Percentiles rank a stretch among this genome's conserved stretches.
Conservation (phyloP, 2,797 vertebrate genomes). For the Tympanoctomys barrerae region DNA sequence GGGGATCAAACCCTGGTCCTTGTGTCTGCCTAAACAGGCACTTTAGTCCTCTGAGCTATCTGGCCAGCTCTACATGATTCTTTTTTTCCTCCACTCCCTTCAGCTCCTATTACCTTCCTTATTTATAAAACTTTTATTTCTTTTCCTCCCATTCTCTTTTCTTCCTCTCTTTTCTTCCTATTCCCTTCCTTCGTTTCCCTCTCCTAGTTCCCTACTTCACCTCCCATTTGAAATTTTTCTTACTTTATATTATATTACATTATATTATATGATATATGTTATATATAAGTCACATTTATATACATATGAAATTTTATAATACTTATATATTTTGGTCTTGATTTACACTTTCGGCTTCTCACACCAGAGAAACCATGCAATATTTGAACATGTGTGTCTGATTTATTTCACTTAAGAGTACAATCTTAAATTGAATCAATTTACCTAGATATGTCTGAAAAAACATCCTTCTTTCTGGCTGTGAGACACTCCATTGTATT, state of each 20-base stretch:
- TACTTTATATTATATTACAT: background rate
- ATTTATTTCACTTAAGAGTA: background rate
- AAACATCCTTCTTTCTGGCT: background rate
- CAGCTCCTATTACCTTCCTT: background rate
- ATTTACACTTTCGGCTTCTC: background rate
- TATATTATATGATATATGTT: no score
- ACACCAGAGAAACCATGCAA: background rate
- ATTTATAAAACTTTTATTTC: background rate
- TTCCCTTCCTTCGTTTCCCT: background rate
- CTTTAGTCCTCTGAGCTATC: no score
- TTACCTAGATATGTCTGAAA: background rate
- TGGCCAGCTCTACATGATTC: no score
- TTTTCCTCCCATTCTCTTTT: background rate
- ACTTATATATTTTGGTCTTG: background rate
- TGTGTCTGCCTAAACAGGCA: no score
- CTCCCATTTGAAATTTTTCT: background rate
- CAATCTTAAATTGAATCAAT: background rate
- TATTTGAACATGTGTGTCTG: background rate
- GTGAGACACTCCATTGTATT: background rate
- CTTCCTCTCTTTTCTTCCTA: background rate
- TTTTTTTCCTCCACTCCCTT: background rate
- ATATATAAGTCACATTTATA: no score
- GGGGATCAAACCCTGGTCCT: no score
- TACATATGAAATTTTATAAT: background rate
- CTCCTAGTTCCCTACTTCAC: background rate